Conservation (phyloP, 1,140 invertebrate species). For the Drosophila watanabei region DNA sequence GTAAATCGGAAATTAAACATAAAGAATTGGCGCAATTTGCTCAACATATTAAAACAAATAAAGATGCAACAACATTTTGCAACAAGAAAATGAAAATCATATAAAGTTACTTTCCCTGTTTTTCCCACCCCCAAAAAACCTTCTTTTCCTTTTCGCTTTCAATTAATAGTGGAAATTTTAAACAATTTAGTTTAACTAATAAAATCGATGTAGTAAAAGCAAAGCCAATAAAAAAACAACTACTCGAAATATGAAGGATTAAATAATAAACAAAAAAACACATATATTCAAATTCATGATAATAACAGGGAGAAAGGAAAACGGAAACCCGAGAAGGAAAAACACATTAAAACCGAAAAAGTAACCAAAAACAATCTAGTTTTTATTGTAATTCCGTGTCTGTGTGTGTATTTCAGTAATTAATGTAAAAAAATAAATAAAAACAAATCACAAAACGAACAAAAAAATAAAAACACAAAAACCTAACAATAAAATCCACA, state of each 20-base stretch:
- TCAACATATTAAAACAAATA: conserved; percentile 60
- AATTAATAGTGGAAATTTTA: conserved; percentile 73
- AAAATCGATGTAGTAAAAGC: conserved; percentile 38
- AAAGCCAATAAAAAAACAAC: conserved; percentile 46
- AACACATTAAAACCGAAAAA: conserved; percentile 37
- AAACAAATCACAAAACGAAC: conserved; percentile 18
- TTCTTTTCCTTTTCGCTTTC: conserved; percentile 5
- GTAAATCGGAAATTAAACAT: conserved; percentile 28
- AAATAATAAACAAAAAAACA: conserved; percentile 22
- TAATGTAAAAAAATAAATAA: conserved; percentile 64
- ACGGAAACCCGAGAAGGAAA: conserved; percentile 7
- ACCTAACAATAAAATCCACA: conserved; percentile 42
- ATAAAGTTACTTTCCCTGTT: conserved; percentile 31
- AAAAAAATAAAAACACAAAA: conserved; percentile 41
- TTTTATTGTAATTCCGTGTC: conserved; percentile 84
- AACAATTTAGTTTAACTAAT: conserved; percentile 76
- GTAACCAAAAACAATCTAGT: conserved; percentile 70
- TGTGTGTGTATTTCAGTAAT: conserved; percentile 84
- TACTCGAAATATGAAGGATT: conserved; percentile 27
- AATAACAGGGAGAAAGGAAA: conserved; percentile 56
- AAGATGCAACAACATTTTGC: conserved; percentile 5
- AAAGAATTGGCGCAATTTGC: conserved; percentile 71
- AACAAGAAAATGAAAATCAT: conserved; percentile 8
- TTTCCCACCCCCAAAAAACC: conserved; percentile 4
- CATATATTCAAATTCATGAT: conserved; percentile 72